phyloP scores from a whole-genome alignment of 1,140 invertebrate genomes.

The Euura lappo region DNA sequence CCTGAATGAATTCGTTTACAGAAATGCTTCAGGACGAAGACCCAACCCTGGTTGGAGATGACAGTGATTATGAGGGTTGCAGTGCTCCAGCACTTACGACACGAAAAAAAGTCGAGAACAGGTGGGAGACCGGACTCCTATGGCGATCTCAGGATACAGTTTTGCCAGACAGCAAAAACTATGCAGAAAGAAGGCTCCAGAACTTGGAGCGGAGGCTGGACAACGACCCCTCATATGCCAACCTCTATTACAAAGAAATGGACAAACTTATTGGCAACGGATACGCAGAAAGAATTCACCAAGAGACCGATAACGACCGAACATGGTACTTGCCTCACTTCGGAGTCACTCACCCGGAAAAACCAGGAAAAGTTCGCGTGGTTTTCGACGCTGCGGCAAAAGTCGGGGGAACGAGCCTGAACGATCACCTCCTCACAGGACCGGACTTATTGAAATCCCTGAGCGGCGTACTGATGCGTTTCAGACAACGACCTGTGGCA shows the following conservation, averaged over 20 bases:
- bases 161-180: constrained; percentile 10
- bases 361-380: constrained; percentile 33
- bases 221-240: neutral
- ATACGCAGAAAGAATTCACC: neutral
- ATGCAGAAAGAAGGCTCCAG: constrained; percentile 15
- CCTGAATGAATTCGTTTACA: neutral
- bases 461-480: constrained; percentile 40
- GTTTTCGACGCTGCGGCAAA: constrained; percentile 40
- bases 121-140: constrained; percentile 21
- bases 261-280: neutral
- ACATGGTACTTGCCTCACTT: constrained; percentile 41
- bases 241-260: neutral
- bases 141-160: constrained; percentile 11
- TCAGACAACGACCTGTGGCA: constrained; percentile 35
- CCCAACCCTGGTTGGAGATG: too few species aligned
- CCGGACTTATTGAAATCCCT: constrained; percentile 37
- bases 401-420: constrained; percentile 29
- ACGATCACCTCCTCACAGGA: constrained; percentile 34
- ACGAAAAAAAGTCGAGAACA: neutral
- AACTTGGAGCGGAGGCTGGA: constrained; percentile 16
- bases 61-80: too few species aligned
- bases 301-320: neutral
- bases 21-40: too few species aligned
- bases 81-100: neutral
- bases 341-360: constrained; percentile 33